Conservation (phyloP, 2,888 invertebrate genomes). For the Fragum whitleyi region DNA sequence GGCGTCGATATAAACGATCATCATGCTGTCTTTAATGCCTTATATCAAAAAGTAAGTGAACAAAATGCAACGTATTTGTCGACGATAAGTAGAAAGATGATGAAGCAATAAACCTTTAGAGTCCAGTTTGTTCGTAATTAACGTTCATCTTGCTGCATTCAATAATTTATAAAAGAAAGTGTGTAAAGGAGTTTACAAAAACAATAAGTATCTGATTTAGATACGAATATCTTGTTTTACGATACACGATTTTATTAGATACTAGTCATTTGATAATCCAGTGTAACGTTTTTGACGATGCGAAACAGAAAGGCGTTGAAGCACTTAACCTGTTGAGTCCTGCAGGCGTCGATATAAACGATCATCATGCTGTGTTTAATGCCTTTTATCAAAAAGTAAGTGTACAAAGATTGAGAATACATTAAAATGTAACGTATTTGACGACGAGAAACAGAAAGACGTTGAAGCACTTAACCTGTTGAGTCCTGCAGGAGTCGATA, state of each 20-base stretch:
- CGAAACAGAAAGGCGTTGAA: conserved; percentile 96
- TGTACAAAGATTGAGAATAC: conserved; percentile 75
- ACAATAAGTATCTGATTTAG: too few species aligned
- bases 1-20: conserved; percentile 95
- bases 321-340: conserved; percentile 87
- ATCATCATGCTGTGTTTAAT: conserved; percentile 96
- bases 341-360: conserved; percentile 93
- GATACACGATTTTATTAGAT: too few species aligned
- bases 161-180: too few species aligned
- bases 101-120: too few species aligned
- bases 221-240: too few species aligned
- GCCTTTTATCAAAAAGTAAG: conserved; percentile 92
- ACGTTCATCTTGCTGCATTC: too few species aligned
- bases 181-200: too few species aligned
- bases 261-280: conserved; percentile 90
- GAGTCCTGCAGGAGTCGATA: conserved; percentile 90
- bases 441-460: conserved; percentile 96
- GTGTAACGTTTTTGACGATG: conserved; percentile 97
- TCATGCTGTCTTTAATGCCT: conserved; percentile 96
- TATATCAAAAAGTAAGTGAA: conserved; percentile 92
- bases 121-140: too few species aligned
- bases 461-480: conserved; percentile 90
- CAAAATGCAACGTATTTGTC: too few species aligned
- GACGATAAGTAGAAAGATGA: too few species aligned
- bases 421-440: conserved; percentile 94